phyloP scores from a whole-genome alignment of 2,888 invertebrate genomes.

The Drosophila formosana region DNA sequence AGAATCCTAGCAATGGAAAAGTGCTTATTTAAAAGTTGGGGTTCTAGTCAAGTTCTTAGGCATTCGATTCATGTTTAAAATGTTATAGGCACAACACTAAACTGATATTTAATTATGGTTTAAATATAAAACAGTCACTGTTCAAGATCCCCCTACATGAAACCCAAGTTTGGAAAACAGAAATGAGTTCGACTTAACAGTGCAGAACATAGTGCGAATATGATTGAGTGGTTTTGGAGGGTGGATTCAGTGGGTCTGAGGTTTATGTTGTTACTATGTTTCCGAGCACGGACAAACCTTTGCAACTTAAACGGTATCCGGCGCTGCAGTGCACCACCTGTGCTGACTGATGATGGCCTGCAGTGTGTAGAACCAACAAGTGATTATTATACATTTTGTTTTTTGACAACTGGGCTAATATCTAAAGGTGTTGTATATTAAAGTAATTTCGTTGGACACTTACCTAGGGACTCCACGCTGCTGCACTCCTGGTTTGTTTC shows the following conservation, averaged over 20 bases:
- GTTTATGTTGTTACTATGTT: constrained; percentile 12
- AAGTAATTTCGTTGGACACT: constrained; percentile 40
- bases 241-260: constrained; percentile 3
- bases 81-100: background rate
- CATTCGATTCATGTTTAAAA: background rate
- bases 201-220: constrained; percentile 54
- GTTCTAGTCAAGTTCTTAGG: no score
- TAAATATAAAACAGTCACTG: no score
- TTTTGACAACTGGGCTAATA: constrained; percentile 32
- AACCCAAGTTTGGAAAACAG: background rate
- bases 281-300: constrained; percentile 66
- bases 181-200: constrained; percentile 29
- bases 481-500: constrained; percentile 78
- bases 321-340: constrained; percentile 57
- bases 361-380: constrained; percentile 57
- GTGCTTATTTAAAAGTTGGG: no score
- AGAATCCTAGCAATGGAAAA: no score
- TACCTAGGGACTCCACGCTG: constrained; percentile 85
- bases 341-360: constrained; percentile 62
- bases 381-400: constrained; percentile 37
- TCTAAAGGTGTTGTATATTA: constrained; percentile 16
- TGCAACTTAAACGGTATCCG: constrained; percentile 62
- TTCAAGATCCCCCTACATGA: background rate
- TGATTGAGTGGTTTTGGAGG: constrained; percentile 24
- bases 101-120: no score